Evolutionary conservation across 2,888 invertebrate genomes (phyloP).

Genomic region (Nomada lathburiana): DNA sequence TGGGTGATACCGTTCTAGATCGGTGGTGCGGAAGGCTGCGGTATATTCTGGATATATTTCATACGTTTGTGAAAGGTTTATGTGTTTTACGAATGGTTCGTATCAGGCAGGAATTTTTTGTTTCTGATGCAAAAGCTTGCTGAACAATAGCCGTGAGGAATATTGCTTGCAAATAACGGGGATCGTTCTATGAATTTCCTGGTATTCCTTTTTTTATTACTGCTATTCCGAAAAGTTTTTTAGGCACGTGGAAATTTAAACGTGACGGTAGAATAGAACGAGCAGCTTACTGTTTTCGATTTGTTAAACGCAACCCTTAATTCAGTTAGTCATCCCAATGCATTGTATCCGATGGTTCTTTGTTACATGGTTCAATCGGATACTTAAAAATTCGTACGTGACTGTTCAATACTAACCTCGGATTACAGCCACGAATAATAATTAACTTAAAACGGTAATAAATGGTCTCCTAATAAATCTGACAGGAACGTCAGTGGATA

Average conservation of each 20-base stretch:
- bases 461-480: no score
- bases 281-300: background rate
- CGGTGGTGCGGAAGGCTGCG: no score
- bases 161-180: no score
- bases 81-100: no score
- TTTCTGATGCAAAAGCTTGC: no score
- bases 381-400: background rate
- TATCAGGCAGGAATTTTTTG: no score
- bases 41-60: no score
- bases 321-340: background rate
- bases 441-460: background rate
- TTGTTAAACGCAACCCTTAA: background rate
- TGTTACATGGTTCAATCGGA: background rate
- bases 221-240: background rate
- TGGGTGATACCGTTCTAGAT: no score
- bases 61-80: no score
- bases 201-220: background rate
- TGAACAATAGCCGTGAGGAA: no score
- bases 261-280: constrained; percentile 12
- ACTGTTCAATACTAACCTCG: background rate
- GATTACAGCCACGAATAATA: background rate
- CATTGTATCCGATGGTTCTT: background rate
- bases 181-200: no score
- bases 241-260: background rate
- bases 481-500: no score